Evolutionary conservation across 2,113 vertebrate genomes (phyloP).

Genomic region (Sciurus niger): DNA sequence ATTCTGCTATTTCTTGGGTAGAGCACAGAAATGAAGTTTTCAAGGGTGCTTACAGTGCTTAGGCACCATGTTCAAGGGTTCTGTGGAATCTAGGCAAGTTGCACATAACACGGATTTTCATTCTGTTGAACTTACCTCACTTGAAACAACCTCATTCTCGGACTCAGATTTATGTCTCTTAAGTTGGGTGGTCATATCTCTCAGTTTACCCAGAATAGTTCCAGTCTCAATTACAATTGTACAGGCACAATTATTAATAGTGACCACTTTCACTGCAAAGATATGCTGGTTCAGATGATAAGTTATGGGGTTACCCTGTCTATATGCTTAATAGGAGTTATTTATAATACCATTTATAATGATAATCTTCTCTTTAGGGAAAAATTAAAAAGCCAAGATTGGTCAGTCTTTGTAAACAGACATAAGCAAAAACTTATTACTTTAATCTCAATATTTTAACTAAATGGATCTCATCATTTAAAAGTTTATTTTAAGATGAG

Average conservation of each 20-base stretch:
- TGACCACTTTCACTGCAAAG: slow-evolving; percentile 11
- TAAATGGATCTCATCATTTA: not conserved
- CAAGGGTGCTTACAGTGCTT: not conserved
- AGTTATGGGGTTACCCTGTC: slow-evolving; percentile 35
- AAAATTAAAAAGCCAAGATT: slow-evolving; percentile 53
- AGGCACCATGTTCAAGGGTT: not conserved
- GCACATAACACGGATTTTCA: not conserved
- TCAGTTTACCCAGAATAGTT: not conserved
- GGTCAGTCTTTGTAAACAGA: slow-evolving; percentile 33
- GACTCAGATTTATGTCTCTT: slow-evolving; percentile 5
- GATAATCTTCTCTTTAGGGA: slow-evolving; percentile 36
- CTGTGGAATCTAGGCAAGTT: not conserved
- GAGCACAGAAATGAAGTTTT: not conserved
- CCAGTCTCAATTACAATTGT: not conserved
- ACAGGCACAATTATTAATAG: not conserved
- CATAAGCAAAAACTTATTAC: slow-evolving; percentile 37
- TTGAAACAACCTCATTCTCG: not conserved
- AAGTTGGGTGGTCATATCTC: not conserved
- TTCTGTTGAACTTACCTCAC: not conserved
- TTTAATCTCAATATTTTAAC: slow-evolving; percentile 14
- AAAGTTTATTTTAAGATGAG: slow-evolving; percentile 49
- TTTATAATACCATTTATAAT: not conserved
- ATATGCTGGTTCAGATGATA: not conserved
- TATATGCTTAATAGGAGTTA: not conserved
- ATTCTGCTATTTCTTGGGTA: not conserved